Conservation (phyloP, 2,888 invertebrate species). For the Papilio demoleus region DNA sequence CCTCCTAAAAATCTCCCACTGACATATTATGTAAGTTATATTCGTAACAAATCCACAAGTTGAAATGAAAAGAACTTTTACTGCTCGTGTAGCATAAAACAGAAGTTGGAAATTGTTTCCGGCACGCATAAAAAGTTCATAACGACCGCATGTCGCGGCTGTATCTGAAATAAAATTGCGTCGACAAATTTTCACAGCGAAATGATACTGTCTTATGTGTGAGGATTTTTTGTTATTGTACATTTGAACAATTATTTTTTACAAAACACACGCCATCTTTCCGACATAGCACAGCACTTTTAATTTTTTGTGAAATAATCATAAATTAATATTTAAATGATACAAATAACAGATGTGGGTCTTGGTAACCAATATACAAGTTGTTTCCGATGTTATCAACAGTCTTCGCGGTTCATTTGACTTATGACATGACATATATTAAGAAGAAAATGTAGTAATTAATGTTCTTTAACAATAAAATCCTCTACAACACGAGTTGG, state of each 20-base stretch:
- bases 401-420: no score
- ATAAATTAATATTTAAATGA: no score
- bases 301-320: no score
- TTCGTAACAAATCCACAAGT: slow-evolving; percentile 32
- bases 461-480: no score
- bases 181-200: slow-evolving; percentile 33
- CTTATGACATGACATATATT: no score
- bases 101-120: slow-evolving; percentile 39
- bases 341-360: no score
- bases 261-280: neutral
- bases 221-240: slow-evolving; percentile 24
- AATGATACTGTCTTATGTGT: slow-evolving; percentile 28
- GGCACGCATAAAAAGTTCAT: slow-evolving; percentile 39
- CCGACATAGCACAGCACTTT: neutral
- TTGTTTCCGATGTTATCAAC: no score
- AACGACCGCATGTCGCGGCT: slow-evolving; percentile 37
- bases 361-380: no score
- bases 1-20: slow-evolving; percentile 23
- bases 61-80: slow-evolving; percentile 37
- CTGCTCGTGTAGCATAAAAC: slow-evolving; percentile 37
- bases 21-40: slow-evolving; percentile 23
- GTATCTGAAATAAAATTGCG: slow-evolving; percentile 36
- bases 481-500: no score
- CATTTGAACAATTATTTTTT: slow-evolving; percentile 2
- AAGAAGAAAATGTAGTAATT: no score